Evolutionary conservation across 2,888 invertebrate genomes (phyloP).

Genomic region (Apotomis betuletana): DNA sequence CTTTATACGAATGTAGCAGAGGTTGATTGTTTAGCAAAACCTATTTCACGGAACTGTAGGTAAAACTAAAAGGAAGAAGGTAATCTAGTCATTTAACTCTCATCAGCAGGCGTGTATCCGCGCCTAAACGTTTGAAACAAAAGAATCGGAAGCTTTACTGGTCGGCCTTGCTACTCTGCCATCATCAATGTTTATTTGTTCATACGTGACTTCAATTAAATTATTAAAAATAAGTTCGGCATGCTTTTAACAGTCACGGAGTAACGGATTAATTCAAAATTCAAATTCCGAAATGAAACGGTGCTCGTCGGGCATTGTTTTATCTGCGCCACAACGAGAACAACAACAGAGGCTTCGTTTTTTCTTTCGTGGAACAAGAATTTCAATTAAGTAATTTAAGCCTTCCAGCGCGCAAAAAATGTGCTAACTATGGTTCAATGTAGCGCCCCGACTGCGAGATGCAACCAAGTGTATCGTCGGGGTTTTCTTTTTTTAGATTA

Average conservation of each 20-base stretch:
- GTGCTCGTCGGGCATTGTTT: constrained; percentile 6
- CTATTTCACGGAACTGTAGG: constrained; percentile 12
- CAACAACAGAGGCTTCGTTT: constrained; percentile 13
- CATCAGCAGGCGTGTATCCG: constrained; percentile 80
- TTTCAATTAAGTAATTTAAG: constrained; percentile 40
- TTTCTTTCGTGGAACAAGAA: constrained; percentile 32
- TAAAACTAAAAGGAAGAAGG: constrained; percentile 60
- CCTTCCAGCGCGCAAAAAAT: constrained; percentile 30
- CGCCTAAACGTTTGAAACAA: constrained; percentile 68
- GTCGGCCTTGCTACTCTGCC: constrained; percentile 63
- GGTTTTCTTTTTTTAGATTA: constrained; percentile 2
- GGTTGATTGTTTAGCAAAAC: not conserved
- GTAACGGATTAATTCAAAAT: constrained; percentile 8
- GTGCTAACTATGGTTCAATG: constrained; percentile 33
- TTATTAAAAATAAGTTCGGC: constrained; percentile 45
- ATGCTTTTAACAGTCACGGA: constrained; percentile 2
- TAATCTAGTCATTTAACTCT: constrained; percentile 75
- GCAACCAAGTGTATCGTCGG: constrained; percentile 18
- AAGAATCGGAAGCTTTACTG: constrained; percentile 67
- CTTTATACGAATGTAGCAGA: too few relatives aligned
- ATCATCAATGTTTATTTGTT: constrained; percentile 59
- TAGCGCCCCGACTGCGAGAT: constrained; percentile 9
- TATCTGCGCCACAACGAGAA: constrained; percentile 19
- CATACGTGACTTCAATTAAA: constrained; percentile 51
- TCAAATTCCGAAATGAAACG: constrained; percentile 3